These are phyloP conservation scores for Aphrophora alni DNA, from an alignment of 2,888 invertebrate species.

Conservation along the genomic window DNA sequence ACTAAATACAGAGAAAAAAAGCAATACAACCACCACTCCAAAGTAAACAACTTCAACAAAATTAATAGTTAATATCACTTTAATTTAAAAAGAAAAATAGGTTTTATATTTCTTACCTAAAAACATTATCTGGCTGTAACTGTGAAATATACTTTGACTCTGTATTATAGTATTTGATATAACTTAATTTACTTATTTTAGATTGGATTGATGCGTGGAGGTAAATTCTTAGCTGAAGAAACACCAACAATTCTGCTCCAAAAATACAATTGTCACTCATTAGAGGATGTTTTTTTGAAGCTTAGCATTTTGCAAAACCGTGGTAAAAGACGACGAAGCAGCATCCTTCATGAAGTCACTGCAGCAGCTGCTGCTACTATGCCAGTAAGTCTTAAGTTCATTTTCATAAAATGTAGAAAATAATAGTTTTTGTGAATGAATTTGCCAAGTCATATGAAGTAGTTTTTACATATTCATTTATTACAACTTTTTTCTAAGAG, in stretches of 20 bases:
- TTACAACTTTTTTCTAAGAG: no score
- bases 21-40: no score
- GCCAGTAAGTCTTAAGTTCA: constrained; percentile 53
- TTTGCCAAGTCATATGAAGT: no score
- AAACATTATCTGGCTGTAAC: no score
- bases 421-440: not conserved
- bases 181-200: constrained; percentile 54
- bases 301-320: constrained; percentile 80
- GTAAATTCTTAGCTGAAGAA: constrained; percentile 84
- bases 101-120: no score
- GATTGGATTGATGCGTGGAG: constrained; percentile 86
- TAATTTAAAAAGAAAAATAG: no score
- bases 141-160: no score
- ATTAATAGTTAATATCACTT: no score
- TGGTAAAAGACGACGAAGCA: constrained; percentile 80
- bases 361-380: constrained; percentile 57
- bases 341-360: constrained; percentile 75
- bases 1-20: no score
- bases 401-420: not conserved
- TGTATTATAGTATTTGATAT: no score
- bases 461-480: no score
- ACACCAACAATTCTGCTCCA: constrained; percentile 74
- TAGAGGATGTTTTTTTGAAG: constrained; percentile 84
- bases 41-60: no score
- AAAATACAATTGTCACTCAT: constrained; percentile 73